Evolutionary conservation across 2,888 invertebrate genomes (phyloP), one percentile per base, ranked within the genome.

Genomic region (Idaea aversata): DNA sequence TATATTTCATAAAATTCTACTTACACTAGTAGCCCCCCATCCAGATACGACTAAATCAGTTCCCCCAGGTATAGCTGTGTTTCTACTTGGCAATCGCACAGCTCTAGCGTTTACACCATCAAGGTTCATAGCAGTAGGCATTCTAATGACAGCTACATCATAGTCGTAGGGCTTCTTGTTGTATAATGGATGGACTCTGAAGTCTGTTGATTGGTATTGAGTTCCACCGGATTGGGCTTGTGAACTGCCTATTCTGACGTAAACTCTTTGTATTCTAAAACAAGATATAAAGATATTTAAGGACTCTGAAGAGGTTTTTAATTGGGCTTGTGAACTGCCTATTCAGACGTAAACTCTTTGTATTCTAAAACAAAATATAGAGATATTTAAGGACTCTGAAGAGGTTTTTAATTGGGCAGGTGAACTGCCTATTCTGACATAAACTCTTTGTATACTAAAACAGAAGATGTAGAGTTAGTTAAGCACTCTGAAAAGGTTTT

Each of bases 21-120:
- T 86, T 76, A 91, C 90, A 15, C 76, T 72, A 25, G 86, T 90
- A 15, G 83, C 77, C n/a, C 91, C 92, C 90, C 91, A 93, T 13
- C 92, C 92, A 6, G 87, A 81, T 0, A 91, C 79, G 10, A 78
- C 68, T 0, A 90, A 69, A 5, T 79, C 65, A 0, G 83, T 77
- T 0, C 84, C 86, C 2, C 75, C 71, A 2, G 76, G 69, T 0
- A 90, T 79, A 15, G 70, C 66, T 0, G 76, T 76, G 1, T 76
- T 75, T 0, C 65, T 65, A 0, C 65, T 47, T 0, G 86, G 79
- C 58, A 91, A 65, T 0, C 61, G 59, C 0, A 88, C 75, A 3
- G 79, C 75, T 34, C 70, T 85, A 0, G 84, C 80, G 2, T 70
- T 86, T 0, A 65, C 77, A 0, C 87, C 82, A 67, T 88, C 86